phyloP scores from a whole-genome alignment of 2,888 invertebrate species.

The Hesperia comma region DNA sequence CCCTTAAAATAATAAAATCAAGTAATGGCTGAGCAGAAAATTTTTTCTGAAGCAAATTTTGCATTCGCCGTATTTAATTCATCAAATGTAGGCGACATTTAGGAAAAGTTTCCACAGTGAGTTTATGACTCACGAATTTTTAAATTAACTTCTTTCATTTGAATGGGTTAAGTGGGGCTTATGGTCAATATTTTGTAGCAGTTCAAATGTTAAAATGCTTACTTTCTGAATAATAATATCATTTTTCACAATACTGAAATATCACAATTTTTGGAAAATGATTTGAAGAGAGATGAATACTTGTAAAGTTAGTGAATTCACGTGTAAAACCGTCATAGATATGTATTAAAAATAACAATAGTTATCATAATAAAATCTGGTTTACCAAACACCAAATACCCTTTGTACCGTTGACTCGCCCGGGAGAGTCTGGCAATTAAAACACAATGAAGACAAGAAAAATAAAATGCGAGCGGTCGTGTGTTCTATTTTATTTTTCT shows the following conservation, averaged over 20 bases:
- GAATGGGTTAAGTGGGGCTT: no score
- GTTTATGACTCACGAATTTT: background rate
- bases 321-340: no score
- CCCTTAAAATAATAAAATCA: slow-evolving; percentile 70
- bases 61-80: slow-evolving; percentile 36
- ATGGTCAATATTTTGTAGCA: no score
- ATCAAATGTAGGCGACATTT: slow-evolving; percentile 11
- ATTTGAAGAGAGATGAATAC: no score
- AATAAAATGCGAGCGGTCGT: background rate
- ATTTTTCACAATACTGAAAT: no score
- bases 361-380: no score
- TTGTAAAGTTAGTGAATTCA: no score
- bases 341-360: no score
- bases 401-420: background rate
- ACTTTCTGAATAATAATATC: no score
- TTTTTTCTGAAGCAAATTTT: slow-evolving; percentile 44
- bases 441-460: background rate
- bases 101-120: background rate
- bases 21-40: slow-evolving; percentile 56
- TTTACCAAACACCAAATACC: background rate
- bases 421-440: background rate
- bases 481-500: background rate
- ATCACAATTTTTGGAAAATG: no score
- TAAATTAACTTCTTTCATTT: background rate
- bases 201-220: no score